These are phyloP conservation scores for Marmota monax DNA, from an alignment of 2,113 vertebrate species.

Conservation along the genomic window DNA sequence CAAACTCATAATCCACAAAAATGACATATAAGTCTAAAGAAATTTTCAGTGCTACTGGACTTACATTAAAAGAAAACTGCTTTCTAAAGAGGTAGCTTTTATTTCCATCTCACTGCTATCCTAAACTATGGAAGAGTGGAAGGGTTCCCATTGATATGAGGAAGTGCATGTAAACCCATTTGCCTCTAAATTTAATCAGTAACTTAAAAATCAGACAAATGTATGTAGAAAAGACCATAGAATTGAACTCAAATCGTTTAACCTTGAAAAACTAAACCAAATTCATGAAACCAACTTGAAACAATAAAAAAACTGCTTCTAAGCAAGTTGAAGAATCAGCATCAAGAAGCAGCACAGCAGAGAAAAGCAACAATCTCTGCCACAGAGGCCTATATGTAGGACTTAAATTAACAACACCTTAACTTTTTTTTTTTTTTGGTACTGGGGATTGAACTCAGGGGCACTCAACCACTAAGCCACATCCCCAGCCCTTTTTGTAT, in stretches of 20 bases:
- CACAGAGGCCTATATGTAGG: neutral
- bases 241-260: slow-evolving; percentile 45
- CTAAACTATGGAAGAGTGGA: neutral
- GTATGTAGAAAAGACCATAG: neutral
- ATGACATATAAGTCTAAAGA: slow-evolving; percentile 48
- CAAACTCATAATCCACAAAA: slow-evolving; percentile 63
- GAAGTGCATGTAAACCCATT: neutral
- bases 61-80: slow-evolving; percentile 31
- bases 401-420: neutral
- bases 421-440: neutral
- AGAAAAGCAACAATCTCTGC: slow-evolving; percentile 1
- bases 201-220: slow-evolving; percentile 19
- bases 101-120: neutral
- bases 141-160: neutral
- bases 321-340: slow-evolving; percentile 45
- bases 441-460: no score
- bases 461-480: no score
- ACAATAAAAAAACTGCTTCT: slow-evolving; percentile 34
- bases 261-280: slow-evolving; percentile 36
- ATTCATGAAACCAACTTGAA: slow-evolving; percentile 50
- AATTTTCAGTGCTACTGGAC: slow-evolving; percentile 22
- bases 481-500: no score
- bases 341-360: slow-evolving; percentile 7
- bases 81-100: slow-evolving; percentile 18
- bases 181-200: slow-evolving; percentile 18